These are phyloP conservation scores for Diaprepes abbreviatus DNA, from an alignment of 2,888 invertebrate genomes.

Conservation along the genomic window DNA sequence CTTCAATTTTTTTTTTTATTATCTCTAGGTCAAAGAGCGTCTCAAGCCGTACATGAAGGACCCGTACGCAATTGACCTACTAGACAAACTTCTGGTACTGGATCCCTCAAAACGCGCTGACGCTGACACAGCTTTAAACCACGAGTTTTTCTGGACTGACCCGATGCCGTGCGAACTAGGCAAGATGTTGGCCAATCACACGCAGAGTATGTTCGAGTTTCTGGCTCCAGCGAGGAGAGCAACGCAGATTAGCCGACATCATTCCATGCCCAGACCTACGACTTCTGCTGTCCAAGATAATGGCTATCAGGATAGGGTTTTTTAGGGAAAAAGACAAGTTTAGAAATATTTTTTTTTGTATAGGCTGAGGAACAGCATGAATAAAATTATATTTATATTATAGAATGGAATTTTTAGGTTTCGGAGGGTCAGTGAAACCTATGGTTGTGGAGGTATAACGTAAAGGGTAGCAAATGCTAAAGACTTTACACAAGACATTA, in stretches of 20 bases:
- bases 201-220: constrained; percentile 96
- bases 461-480: too few species aligned
- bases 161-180: constrained; percentile 94
- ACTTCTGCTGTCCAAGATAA: constrained; percentile 76
- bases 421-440: too few species aligned
- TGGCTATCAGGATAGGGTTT: constrained; percentile 89
- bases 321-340: constrained; percentile 69
- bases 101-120: constrained; percentile 92
- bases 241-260: constrained; percentile 78
- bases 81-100: constrained; percentile 91
- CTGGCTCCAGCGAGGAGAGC: constrained; percentile 82
- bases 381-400: too few species aligned
- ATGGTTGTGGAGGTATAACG: too few species aligned
- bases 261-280: constrained; percentile 72
- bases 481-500: too few species aligned
- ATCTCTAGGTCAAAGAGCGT: constrained; percentile 78
- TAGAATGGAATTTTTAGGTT: too few species aligned
- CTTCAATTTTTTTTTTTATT: not conserved
- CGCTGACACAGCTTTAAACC: constrained; percentile 93
- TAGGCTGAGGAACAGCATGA: too few species aligned
- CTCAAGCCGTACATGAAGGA: constrained; percentile 92
- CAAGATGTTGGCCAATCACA: constrained; percentile 92
- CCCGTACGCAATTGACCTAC: constrained; percentile 90
- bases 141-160: constrained; percentile 99
- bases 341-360: not conserved